phyloP scores from a whole-genome alignment of 2,797 vertebrate genomes.

The Sphenopsis melanotis region DNA sequence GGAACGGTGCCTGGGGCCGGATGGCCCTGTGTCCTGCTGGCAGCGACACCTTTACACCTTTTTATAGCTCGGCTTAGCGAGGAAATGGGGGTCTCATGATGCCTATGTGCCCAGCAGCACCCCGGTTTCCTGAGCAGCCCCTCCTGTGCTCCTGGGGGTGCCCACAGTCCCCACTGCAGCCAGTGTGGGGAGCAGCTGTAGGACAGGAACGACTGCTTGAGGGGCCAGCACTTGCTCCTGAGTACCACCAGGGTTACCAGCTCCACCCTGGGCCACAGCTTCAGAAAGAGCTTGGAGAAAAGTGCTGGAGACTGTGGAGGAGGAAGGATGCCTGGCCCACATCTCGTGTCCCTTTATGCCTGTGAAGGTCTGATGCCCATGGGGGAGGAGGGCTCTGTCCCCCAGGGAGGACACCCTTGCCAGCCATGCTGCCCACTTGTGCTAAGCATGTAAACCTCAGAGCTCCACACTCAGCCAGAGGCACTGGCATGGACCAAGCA shows the following conservation, averaged over 20 bases:
- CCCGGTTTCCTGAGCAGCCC: not conserved
- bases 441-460: not conserved
- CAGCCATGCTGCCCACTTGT: fast-evolving
- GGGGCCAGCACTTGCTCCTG: not conserved
- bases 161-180: not conserved
- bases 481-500: fast-evolving
- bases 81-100: not conserved
- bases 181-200: not conserved
- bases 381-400: not conserved
- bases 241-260: not conserved
- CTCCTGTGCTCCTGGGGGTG: not conserved
- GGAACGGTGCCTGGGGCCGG: not conserved
- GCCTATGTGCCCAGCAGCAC: not conserved
- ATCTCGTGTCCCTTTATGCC: not conserved
- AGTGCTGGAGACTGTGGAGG: not conserved
- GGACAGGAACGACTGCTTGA: not conserved
- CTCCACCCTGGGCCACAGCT: not conserved
- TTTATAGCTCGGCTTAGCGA: conserved; percentile 1
- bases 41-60: not conserved
- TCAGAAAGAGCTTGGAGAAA: not conserved
- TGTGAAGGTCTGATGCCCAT: fast-evolving
- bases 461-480: not conserved
- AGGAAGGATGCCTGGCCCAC: not conserved
- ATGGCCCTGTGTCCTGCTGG: not conserved
- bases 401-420: not conserved